Base-by-base conservation (phyloP, 2,888 invertebrate genomes). In the Epistrophella euchroma region DNA sequence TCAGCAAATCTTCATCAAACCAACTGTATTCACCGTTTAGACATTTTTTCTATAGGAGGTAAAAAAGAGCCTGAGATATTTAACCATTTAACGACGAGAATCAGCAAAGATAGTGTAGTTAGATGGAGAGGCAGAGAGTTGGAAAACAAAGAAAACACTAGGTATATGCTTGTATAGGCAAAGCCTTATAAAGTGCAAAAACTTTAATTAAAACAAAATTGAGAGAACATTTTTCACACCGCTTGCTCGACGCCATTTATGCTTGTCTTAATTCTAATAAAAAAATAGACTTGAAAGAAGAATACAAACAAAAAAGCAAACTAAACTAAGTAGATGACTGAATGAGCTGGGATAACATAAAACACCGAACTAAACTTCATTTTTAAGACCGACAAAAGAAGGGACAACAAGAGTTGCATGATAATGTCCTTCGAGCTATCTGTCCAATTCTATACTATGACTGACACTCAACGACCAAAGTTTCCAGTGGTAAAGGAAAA, bases 141-240 rank as follows among this genome's bases (percentile, higher is more conserved):
- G 15, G 15, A 58, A 15, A 13, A 60, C n/a, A 17, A 10, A 43
- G 4, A 28, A 17, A 43, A 62, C 32, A 32, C n/a, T 32, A 64
- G 22, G 22, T 32, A 50, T 28, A 45, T 35, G 35, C 66, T 47
- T 45, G 25, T 37, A 40, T 45, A 35, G 50, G 15, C 45, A 75
- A 79, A 68, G 35, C 66, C 72, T 72, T 62, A 72, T 73, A 72
- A 76, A 85, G 72, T 76, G 76, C 52, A 70, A 45, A 73, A 80
- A 81, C 72, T 81, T 85, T 80, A 85, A 85, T 85, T 85, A 85
- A 85, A 85, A 72, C 72, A 56, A 75, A 75, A 84, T 47, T 19
- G 43, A 60, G 68, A 70, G 66, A 43, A 79, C 15, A 52, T 66
- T 75, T 70, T 74, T 71, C 79, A 84, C 79, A 76, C 84, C 58